Conservation (phyloP, 2,797 vertebrate genomes). For the Halcyon smyrnensis region DNA sequence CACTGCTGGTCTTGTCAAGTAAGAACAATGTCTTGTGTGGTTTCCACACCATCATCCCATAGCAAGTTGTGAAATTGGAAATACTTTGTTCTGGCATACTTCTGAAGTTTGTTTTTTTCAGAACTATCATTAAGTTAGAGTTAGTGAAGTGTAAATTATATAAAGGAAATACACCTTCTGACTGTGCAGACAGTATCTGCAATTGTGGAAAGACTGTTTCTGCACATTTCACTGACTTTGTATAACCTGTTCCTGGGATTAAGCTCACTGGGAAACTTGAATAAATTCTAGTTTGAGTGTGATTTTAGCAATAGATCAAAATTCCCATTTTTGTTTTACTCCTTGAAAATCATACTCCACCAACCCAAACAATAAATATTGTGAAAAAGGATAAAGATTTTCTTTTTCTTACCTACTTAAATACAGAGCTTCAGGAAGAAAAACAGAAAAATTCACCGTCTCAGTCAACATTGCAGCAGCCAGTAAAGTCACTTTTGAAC, state of each 20-base stretch:
- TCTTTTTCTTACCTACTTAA: not conserved
- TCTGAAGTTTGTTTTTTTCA: not conserved
- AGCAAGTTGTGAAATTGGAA: not conserved
- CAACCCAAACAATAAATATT: not conserved
- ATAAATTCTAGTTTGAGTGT: not conserved
- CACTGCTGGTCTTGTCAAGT: slow-evolving; percentile 91
- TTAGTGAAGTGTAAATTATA: not conserved
- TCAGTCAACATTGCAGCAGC: slow-evolving; percentile 86
- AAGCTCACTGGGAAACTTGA: not conserved
- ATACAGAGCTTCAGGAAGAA: slow-evolving; percentile 88
- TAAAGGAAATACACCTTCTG: not conserved
- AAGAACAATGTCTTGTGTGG: slow-evolving; percentile 18
- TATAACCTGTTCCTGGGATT: not conserved
- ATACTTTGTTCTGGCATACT: not conserved
- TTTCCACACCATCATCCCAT: not conserved
- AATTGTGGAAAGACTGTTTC: not conserved
- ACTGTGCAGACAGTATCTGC: not conserved
- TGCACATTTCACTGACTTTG: not conserved
- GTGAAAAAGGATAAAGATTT: not conserved
- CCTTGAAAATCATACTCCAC: not conserved
- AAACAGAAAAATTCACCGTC: slow-evolving; percentile 92
- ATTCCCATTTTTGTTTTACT: not conserved
- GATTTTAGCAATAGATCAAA: not conserved
- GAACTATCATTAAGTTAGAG: not conserved
- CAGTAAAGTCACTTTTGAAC: slow-evolving; percentile 87